phyloP scores from a whole-genome alignment of 2,888 invertebrate species.

The Pherbina coryleti region DNA sequence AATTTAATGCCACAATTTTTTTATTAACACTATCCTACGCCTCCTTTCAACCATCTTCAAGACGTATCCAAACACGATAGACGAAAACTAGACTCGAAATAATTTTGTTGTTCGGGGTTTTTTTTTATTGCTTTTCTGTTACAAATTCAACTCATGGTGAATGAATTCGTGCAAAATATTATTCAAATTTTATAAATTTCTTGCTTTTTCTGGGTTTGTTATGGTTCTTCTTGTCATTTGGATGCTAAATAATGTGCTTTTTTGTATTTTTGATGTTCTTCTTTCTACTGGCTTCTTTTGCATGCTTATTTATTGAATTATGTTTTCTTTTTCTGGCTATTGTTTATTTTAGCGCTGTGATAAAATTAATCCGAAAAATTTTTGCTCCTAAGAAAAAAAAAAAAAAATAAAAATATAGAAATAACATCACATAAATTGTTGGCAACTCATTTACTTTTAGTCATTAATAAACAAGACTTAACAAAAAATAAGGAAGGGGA shows the following conservation, averaged over 20 bases:
- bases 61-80: background rate
- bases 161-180: background rate
- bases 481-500: too few relatives aligned
- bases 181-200: background rate
- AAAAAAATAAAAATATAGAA: background rate
- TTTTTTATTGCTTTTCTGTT: background rate
- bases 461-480: too few relatives aligned
- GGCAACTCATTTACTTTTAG: too few relatives aligned
- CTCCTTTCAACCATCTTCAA: too few relatives aligned
- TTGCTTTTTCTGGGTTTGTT: background rate
- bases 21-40: background rate
- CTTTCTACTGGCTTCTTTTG: too few relatives aligned
- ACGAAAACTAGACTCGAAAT: background rate
- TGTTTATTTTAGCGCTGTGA: background rate
- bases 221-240: background rate
- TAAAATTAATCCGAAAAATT: background rate
- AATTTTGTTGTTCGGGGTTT: background rate
- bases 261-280: background rate
- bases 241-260: background rate
- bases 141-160: background rate
- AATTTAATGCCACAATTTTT: background rate
- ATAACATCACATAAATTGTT: too few relatives aligned
- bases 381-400: background rate
- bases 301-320: background rate
- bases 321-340: background rate